These are phyloP conservation scores for Pseudorasbora parva DNA, from an alignment of 2,113 vertebrate genomes.

Conservation along the genomic window DNA sequence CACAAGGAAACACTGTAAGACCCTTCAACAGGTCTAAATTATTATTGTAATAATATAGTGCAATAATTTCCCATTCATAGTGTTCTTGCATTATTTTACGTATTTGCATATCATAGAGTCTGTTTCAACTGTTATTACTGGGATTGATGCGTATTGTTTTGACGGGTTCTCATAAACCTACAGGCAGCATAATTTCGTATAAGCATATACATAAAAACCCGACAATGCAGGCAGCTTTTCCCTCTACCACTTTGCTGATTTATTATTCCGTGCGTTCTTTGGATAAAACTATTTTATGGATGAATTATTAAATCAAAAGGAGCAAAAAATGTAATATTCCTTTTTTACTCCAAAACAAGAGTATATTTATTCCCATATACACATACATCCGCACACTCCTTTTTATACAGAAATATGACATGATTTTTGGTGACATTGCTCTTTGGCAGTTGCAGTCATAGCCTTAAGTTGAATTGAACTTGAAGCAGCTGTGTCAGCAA, in stretches of 20 bases:
- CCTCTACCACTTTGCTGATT: constrained; percentile 4
- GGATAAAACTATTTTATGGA: background rate
- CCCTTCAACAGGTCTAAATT: background rate
- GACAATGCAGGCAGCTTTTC: background rate
- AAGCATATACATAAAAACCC: background rate
- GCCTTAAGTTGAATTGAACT: background rate
- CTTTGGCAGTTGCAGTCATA: background rate
- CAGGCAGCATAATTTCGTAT: constrained; percentile 8
- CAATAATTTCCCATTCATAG: background rate
- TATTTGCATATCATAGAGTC: constrained; percentile 12
- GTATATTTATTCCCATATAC: background rate
- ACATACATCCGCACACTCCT: background rate
- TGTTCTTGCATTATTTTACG: background rate
- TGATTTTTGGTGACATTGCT: background rate
- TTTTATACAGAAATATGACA: background rate
- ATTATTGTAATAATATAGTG: background rate
- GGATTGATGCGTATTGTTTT: background rate
- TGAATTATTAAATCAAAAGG: constrained; percentile 10
- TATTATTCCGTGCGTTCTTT: constrained; percentile 24
- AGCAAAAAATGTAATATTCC: background rate
- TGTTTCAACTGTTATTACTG: constrained; percentile 7
- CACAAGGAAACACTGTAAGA: background rate
- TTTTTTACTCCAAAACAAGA: background rate
- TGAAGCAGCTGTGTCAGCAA: constrained; percentile 4
- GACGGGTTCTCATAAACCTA: constrained; percentile 12